These are phyloP conservation scores for Phalacrocorax carbo DNA, from an alignment of 2,113 vertebrate species.

Conservation along the genomic window DNA sequence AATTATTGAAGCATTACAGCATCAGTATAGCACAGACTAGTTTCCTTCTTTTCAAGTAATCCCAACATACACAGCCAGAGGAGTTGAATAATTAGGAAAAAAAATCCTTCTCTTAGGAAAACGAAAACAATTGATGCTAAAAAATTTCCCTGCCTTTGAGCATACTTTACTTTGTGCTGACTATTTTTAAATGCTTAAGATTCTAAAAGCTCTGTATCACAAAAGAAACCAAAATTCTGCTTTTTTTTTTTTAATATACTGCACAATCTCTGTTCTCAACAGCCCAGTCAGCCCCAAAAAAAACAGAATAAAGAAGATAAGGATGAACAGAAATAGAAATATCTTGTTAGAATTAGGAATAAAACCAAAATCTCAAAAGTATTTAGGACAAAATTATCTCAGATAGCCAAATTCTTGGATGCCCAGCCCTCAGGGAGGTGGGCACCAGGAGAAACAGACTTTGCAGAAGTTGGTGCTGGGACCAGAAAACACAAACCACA, in stretches of 20 bases:
- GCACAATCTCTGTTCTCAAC: background rate
- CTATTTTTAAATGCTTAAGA: background rate
- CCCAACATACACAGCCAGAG: background rate
- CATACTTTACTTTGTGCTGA: background rate
- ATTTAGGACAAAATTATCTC: background rate
- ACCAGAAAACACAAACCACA: background rate
- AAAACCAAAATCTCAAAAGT: background rate
- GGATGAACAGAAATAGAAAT: background rate
- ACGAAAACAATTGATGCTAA: background rate
- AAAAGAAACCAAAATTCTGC: background rate
- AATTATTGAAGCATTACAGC: background rate
- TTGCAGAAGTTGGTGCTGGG: background rate
- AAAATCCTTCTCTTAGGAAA: background rate
- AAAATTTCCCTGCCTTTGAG: background rate
- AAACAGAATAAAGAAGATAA: background rate
- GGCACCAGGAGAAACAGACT: background rate
- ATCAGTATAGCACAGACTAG: background rate
- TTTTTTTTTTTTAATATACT: background rate
- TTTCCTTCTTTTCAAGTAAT: slow-evolving; percentile 27
- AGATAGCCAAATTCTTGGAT: background rate
- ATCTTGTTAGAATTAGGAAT: background rate
- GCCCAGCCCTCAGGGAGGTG: background rate
- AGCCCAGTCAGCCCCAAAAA: background rate
- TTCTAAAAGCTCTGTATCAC: background rate
- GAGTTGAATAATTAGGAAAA: background rate